Percentiles rank a stretch among this genome's conserved stretches.
Evolutionary conservation across 2,113 vertebrate genomes (phyloP).

Genomic region (Pelusios castaneus): DNA sequence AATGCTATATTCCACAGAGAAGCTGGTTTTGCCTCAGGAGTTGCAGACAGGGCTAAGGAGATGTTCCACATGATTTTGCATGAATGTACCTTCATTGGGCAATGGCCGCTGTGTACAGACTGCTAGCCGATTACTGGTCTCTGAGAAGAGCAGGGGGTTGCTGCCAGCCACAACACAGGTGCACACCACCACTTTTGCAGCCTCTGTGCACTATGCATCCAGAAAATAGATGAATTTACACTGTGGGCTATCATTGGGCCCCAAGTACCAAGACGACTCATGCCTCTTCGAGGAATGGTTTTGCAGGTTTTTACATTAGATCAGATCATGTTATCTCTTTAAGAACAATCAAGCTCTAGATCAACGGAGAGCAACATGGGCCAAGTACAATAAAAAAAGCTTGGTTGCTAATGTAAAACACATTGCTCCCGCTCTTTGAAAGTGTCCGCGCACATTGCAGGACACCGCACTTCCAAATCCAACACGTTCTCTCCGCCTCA

Average conservation of each 20-base stretch:
- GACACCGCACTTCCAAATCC: constrained; percentile 29
- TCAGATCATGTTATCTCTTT: not conserved
- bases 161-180: constrained; percentile 62
- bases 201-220: not conserved
- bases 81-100: not conserved
- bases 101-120: rapidly evolving
- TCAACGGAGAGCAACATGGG: constrained; percentile 15
- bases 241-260: not conserved
- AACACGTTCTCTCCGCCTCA: not conserved
- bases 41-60: not conserved
- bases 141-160: constrained; percentile 1
- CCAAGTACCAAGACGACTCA: not conserved
- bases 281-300: not conserved
- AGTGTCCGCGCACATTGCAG: constrained; percentile 26
- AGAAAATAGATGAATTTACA: not conserved
- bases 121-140: not conserved
- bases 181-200: not conserved
- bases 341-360: not conserved
- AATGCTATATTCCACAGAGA: not conserved
- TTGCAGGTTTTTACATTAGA: constrained; percentile 5
- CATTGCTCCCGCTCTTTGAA: not conserved
- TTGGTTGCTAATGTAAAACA: constrained; percentile 33
- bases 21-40: not conserved
- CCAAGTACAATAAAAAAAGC: constrained; percentile 54
- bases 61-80: not conserved